Base-by-base conservation (phyloP, 2,797 vertebrate species). In the Cyclura pinguis region DNA sequence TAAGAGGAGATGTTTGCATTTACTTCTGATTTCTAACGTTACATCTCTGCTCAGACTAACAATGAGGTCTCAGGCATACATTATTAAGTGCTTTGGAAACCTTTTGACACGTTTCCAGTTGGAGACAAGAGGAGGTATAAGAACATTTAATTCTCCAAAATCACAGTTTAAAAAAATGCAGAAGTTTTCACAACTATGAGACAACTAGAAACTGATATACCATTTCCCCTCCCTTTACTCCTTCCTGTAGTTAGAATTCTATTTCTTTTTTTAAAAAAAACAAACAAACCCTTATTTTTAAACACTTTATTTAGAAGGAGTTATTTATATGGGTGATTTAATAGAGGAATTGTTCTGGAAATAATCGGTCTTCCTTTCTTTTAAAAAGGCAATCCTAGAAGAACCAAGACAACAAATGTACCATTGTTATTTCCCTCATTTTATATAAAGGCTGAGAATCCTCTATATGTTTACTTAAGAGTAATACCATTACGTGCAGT, bases 1-100 rank as follows among this genome's bases (percentile, higher is more conserved):
- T 87, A 87, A 84, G 80, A 62, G n/a, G 84, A 84, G 59, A 72
- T 73, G 73, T 89, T 89, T 92, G 72, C 88, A 78, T 83, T 80
- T 87, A 57, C 80, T 87, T 72, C 73, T 78, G 78, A 84, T 77
- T 91, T 76, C 80, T 59, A 89, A 72, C 14, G 80, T 89, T 84
- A 12, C 74, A 72, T 80, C 59, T 87, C 80, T 72, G 80, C 88
- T 73, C 80, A 52, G 80, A 62, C 59, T 69, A 84, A 92, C 87
- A 89, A 89, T 89, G 80, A 85, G 59, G 72, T 24, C 35, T 42
- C 52, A 72, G 88, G 38, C 91, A 89, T 27, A 89, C 10, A 38
- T 84, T 59, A 83, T 59, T 8, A 73, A 80, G 29, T 84, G 80
- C 80, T 92, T 78, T 38, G 80, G 88, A 80, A 80, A 84, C 62